Base-by-base conservation (phyloP, 2,888 invertebrate genomes). In the Junonia oenone region DNA sequence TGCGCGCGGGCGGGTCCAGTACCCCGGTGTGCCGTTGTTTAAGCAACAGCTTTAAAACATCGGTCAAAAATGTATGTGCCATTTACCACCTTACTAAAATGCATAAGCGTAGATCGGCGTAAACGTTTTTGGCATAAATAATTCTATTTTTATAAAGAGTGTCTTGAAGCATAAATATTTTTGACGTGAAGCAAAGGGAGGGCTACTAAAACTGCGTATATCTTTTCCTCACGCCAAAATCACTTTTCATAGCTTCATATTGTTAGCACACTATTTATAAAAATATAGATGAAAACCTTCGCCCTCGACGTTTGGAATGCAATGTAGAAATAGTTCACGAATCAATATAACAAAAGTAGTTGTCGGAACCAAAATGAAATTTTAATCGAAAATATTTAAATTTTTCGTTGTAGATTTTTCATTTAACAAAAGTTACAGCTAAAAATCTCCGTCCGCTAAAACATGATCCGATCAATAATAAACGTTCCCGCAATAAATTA, bases 1-100 rank as follows among this genome's bases (percentile, higher is more conserved):
- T 74, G 78, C 76, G 81, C 77, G 79, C 75, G 78, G 75, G 76
- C 74, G 74, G 71, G 70, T 66, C 59, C 62, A 53, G 59, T 59
- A 64, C 60, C 55, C 66, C 67, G 58, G 65, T 58, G 60, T 65
- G 65, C 62, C 63, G 64, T 61, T 62, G 59, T 63, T 56, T 54
- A 58, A 56, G 53, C 45, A 61, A 62, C 67, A 63, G 67, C 64
- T 65, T 63, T 61, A 60, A 60, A 54, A 48, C 52, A 57, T 53
- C 58, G 54, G 67, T 61, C 64, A 65, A 63, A 61, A 56, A 59
- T 58, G 57, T 53, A 53, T 51, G 52, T 58, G 63, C 59, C 62
- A 58, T 61, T 61, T 60, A 56, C 56, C 43, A 43, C 22, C 43
- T 53, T 48, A 55, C 48, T 46, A 52, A 51, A 45, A 33, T 35